These are phyloP conservation scores for Dipodomys merriami DNA, from an alignment of 2,113 vertebrate species.

Conservation along the genomic window DNA sequence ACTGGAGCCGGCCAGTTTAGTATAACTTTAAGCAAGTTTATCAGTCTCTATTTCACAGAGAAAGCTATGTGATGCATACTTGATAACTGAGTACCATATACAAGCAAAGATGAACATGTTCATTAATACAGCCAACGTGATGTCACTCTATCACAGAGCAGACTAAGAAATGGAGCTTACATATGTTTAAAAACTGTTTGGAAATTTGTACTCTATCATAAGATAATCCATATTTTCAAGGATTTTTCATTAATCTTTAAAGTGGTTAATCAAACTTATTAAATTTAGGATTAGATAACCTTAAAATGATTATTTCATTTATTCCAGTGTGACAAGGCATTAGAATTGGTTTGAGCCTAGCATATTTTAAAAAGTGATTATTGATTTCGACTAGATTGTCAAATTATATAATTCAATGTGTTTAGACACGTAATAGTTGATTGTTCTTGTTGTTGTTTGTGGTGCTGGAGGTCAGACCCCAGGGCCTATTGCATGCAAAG, in stretches of 20 bases:
- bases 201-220: neutral
- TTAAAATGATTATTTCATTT: neutral
- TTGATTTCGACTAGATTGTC: neutral
- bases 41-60: neutral
- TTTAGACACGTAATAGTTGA: neutral
- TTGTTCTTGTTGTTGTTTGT: neutral
- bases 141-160: neutral
- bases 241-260: neutral
- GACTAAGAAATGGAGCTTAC: neutral
- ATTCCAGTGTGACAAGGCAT: neutral
- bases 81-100: neutral
- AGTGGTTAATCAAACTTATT: too few species aligned
- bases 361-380: neutral
- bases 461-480: neutral
- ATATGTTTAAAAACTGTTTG: neutral
- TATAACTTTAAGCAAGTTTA: constrained; percentile 8
- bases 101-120: constrained; percentile 5
- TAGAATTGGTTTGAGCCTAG: constrained; percentile 16
- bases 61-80: neutral
- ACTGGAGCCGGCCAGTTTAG: neutral
- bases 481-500: too few species aligned
- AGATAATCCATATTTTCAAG: neutral
- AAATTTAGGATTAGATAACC: too few species aligned
- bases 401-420: constrained; percentile 31
- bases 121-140: neutral